Base-by-base conservation (phyloP, 2,797 vertebrate species). In the Phaenicophaeus curvirostris region DNA sequence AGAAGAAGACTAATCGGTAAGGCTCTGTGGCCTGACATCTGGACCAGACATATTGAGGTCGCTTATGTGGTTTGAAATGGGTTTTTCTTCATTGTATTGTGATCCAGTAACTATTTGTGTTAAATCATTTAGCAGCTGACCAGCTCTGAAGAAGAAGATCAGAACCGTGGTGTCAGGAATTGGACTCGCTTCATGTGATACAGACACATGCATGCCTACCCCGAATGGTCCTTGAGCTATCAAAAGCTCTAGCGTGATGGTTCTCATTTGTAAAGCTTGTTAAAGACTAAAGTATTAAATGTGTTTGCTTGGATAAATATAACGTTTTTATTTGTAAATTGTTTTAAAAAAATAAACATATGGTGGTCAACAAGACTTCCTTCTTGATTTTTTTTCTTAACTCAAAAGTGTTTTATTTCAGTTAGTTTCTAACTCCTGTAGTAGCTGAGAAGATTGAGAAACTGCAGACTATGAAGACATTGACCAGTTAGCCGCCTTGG, bases 1-100 rank as follows among this genome's bases (percentile, higher is more conserved):
- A 98, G 97, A 95, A 93, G 97, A 97, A 96, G 41, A 87, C 97
- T 95, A 95, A 97, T 97, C 80, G 97, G 98, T 98, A 98, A 98
- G 98, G 92, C 95, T 97, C 75, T 96, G 87, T 97, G 97, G 96
- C 95, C 97, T 92, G 87, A 84, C 96, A 75, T 94, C 94, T 95
- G 96, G 75, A 98, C 75, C 93, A 97, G 95, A 96, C 92, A 95
- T 85, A 94, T 81, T 90, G 62, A 95, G 97, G 87, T 97, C 96
- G 96, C 95, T 97, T 97, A 94, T 62, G 28, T 97, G 97, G 94
- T 98, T 97, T 93, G 66, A 97, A 97, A 95, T 96, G 81, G 91
- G 92, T 77, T 98, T 95, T 97, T 87, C 93, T 96, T 97, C 80
- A 51, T 97, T 98, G 89, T 97, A 95, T 83, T 97, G 94, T 97